A percentile compares a stretch with the other conserved stretches of the same genome.
Conservation (phyloP, 2,888 invertebrate genomes). For the Ornithoptera alexandrae region DNA sequence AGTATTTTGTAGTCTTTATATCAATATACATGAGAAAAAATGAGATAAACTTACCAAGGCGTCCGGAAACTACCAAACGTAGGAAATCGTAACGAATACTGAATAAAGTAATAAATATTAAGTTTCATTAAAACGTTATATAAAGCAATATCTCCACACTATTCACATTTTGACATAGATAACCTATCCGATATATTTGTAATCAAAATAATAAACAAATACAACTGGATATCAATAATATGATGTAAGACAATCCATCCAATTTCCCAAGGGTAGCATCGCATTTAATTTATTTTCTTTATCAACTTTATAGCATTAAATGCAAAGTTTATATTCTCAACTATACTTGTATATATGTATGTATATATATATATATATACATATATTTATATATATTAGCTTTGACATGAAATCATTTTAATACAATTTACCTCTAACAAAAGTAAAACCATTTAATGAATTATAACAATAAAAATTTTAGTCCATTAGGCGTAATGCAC, state of each 20-base stretch:
- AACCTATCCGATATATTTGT: slow-evolving; percentile 17
- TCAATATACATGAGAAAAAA: neutral
- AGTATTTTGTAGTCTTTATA: neutral
- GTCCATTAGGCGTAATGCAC: slow-evolving; percentile 17
- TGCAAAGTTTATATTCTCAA: neutral
- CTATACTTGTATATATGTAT: neutral
- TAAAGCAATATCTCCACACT: neutral
- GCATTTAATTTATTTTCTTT: neutral
- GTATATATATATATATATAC: no score
- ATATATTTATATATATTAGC: neutral
- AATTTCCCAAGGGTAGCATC: neutral
- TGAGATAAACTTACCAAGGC: neutral
- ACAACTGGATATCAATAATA: neutral
- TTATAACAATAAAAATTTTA: slow-evolving; percentile 17
- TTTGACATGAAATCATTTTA: neutral
- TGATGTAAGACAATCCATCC: neutral
- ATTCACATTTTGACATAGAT: slow-evolving; percentile 9
- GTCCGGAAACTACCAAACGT: neutral
- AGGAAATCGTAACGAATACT: neutral
- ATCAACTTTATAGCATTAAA: neutral
- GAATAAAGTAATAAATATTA: neutral
- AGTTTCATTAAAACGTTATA: neutral
- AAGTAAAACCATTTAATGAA: slow-evolving; percentile 11
- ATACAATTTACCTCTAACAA: slow-evolving; percentile 2
- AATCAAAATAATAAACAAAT: slow-evolving; percentile 17